Evolutionary conservation across 1,140 invertebrate species (phyloP), one percentile per base, ranked within the genome.

Genomic region (Galendromus occidentalis): DNA sequence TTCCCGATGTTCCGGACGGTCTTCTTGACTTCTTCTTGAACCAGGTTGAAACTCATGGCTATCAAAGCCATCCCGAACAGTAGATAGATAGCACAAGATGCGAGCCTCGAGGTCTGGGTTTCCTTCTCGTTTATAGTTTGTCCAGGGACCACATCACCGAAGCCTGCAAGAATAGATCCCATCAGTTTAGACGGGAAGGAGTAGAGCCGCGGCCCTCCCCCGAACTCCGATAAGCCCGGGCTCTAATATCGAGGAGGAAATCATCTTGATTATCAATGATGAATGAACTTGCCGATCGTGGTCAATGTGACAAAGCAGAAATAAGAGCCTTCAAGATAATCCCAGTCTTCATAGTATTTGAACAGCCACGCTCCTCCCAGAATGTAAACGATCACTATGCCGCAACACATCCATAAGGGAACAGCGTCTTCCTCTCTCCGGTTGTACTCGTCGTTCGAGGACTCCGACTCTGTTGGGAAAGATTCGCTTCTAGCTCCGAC

Each of bases 41-140:
- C 91, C 68, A 98, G 80, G 79, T 97, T 96, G 77, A 98, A 98
- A 72, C 90, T 93, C 95, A 98, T 98, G 22, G 93, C 93, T 64
- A 98, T 76, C 30, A 98, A 79, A 0, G 94, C 91, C 74, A 98
- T 98, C 7, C 94, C 94, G 74, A 95, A 93, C 14, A 98, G 79
- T 66, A 96, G 78, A 78, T 96, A 96, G 47, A 95, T 74, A 0
- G 89, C 90, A 72, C 88, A 92, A 20, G 96, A 82, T 0, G 91
- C 88, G 25, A 59, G 51, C 22, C 51, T 25, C 17, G 51, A 59
- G 4, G 25, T 59, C 33, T 59, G 51, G 17, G 51, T 59, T 22
- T 59, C 51, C 33, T 59, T 59, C 20, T 59, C 51, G 51, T 59
- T 59, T 4, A 59, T 59, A 17, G 83, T 81, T 74, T 88, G 86